Evolutionary conservation across 2,797 vertebrate genomes (phyloP), one percentile per base, ranked within the genome.

Genomic region (Pseudochaenichthys georgianus): DNA sequence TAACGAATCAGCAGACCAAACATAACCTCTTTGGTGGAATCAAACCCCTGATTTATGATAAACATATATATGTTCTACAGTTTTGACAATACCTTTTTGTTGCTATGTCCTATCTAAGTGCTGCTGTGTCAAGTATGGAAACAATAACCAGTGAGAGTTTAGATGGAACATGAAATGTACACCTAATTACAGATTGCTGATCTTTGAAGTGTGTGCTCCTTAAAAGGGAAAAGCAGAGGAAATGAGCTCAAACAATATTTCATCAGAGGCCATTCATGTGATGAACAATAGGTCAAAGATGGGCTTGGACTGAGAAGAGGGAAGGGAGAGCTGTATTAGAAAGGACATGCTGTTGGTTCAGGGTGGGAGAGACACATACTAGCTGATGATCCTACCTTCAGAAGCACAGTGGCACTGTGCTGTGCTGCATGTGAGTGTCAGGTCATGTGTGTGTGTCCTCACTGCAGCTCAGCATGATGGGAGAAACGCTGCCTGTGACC

Each of bases 381-480:
- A n/a, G 55, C 11, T 58, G 21, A 21, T 2, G 21, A 21, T 70
- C 9, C 13, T 13, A 16, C n/a, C 50, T 65, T 42, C 5, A 9
- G 17, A 16, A 57, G 38, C 58, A 3, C 13, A 13, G 53, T n/a
- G n/a, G n/a, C n/a, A n/a, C n/a, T 9, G 57, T 45, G 21, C 5
- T 23, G 38, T n/a, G n/a, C 34, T 63, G 53, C 65, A 66, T 61
- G 42, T 64, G 58, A 46, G 70, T 73, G 51, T 82, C 61, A 57
- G 47, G 46, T 60, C 5, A 31, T 79, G 58, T 84, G 81, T 77
- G 19, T 62, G 67, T 82, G 70, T 77, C 77, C 64, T 83, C 65
- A 8, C 61, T 61, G 48, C 75, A 75, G 78, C 85, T 84, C 85
- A 66, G 84, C 83, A 70, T 81, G 75, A 83, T 77, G 81, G 76